Evolutionary conservation across 2,113 vertebrate species (phyloP).

Genomic region (Vulpes lagopus): DNA sequence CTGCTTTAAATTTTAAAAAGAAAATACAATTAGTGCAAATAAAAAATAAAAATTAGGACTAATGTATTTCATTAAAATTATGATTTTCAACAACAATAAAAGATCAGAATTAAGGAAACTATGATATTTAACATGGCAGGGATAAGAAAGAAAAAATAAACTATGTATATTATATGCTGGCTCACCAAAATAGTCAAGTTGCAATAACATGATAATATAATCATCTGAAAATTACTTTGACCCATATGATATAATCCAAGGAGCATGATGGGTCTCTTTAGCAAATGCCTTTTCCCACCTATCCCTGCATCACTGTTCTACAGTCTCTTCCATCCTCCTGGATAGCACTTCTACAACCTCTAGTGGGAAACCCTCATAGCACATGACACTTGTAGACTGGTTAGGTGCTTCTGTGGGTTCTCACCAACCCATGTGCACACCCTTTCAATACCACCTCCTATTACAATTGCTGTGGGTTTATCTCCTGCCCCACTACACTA

Average conservation of each 20-base stretch:
- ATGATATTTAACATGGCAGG: not conserved
- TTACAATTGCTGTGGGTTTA: not conserved
- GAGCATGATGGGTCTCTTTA: not conserved
- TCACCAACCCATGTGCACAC: not conserved
- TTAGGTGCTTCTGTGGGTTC: not conserved
- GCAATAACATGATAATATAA: not conserved
- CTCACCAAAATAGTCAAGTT: not conserved
- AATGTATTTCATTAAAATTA: not conserved
- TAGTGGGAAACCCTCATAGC: not conserved
- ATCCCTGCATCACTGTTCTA: not conserved
- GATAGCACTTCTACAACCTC: not conserved
- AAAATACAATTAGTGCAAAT: not conserved
- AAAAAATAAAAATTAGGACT: not conserved
- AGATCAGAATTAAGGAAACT: slow-evolving; percentile 47
- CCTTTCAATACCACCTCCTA: not conserved
- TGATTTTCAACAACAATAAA: not conserved
- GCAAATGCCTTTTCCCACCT: not conserved
- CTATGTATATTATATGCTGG: not conserved
- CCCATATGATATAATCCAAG: not conserved
- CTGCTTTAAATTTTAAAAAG: not conserved
- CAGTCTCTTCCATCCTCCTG: not conserved
- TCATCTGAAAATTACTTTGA: not conserved
- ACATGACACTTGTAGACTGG: not conserved
- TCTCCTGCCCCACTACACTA: not conserved
- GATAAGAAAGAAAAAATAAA: not conserved